Base-by-base conservation (phyloP, 2,888 invertebrate genomes). In the Dasypolia templi region DNA sequence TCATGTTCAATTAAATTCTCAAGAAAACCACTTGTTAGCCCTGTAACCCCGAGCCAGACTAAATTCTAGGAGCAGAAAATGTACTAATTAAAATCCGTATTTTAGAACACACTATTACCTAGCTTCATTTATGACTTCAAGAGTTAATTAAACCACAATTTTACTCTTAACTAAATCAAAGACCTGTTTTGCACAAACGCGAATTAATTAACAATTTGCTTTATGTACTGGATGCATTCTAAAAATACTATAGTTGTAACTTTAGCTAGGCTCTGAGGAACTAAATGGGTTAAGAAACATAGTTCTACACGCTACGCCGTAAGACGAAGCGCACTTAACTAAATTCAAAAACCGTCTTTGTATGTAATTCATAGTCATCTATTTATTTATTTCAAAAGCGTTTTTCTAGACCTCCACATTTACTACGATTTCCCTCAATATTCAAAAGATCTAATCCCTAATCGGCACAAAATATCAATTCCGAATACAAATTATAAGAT, bases 131-230 rank as follows among this genome's bases (percentile, higher is more conserved):
- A 71, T 62, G 58, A 62, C 49, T 71, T 68, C 68, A 49, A 53
- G 66, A 49, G n/a, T 59, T 77, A 69, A 81, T 81, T 71, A 82
- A 74, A 78, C 49, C 39, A 61, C 58, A 62, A 71, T 66, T 82
- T 82, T 71, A 68, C 56, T n/a, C n/a, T 4, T 11, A 61, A 56
- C n/a, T 49, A 61, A 59, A 69, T 29, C 44, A n/a, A 39, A 49
- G 12, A 70, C 32, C 19, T 63, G 35, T 64, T 70, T 55, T 11
- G 59, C 7, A 62, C 17, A 29, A 32, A 22, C 46, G 5, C n/a
- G 12, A 74, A 56, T 53, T 46, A 65, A 68, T 74, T 66, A 14
- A 22, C 11, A 46, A 42, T 22, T 62, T 35, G 44, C 12, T 29
- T 55, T 11, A 22, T 19, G 9, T 22, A 51, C 35, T 51, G 29